phyloP scores from a whole-genome alignment of 2,888 invertebrate species.

The Drosophila yooni region DNA sequence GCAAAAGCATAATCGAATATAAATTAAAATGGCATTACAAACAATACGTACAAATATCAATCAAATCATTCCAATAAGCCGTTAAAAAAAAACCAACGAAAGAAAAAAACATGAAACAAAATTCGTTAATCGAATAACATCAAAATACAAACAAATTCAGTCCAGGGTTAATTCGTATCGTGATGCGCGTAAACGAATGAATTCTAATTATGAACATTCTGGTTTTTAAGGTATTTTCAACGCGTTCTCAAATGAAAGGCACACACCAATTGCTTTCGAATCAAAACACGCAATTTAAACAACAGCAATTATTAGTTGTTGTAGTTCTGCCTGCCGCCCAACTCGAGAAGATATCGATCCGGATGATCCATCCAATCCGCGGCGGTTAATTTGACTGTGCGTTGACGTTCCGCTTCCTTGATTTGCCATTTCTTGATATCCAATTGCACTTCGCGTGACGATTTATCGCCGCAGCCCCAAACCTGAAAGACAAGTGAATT shows the following conservation, averaged over 20 bases:
- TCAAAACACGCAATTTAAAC: slow-evolving; percentile 45
- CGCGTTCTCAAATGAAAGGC: slow-evolving; percentile 41
- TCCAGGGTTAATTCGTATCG: slow-evolving; percentile 61
- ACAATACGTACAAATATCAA: slow-evolving; percentile 44
- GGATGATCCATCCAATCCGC: slow-evolving; percentile 98
- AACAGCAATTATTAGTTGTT: slow-evolving; percentile 86
- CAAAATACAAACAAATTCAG: slow-evolving; percentile 68
- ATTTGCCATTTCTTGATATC: slow-evolving; percentile 97
- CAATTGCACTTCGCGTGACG: slow-evolving; percentile 92
- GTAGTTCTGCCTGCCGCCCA: slow-evolving; percentile 93
- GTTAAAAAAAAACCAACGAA: slow-evolving; percentile 33
- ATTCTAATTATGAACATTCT: slow-evolving; percentile 16
- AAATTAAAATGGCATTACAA: slow-evolving; percentile 61
- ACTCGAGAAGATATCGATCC: slow-evolving; percentile 94
- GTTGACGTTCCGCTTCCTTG: slow-evolving; percentile 93
- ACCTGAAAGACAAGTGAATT: slow-evolving; percentile 85
- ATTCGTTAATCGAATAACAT: slow-evolving; percentile 58
- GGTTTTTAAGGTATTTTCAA: slow-evolving; percentile 28
- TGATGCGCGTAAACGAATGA: slow-evolving; percentile 51
- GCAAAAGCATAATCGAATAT: slow-evolving; percentile 44
- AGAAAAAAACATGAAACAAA: slow-evolving; percentile 49
- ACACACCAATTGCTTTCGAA: slow-evolving; percentile 59
- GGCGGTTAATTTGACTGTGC: slow-evolving; percentile 93
- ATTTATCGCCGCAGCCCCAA: slow-evolving; percentile 94
- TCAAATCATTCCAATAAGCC: slow-evolving; percentile 52